Percentiles rank a stretch among this genome's conserved stretches.
Evolutionary conservation across 1,140 invertebrate genomes (phyloP).

Genomic region (Drosophila arawakana): DNA sequence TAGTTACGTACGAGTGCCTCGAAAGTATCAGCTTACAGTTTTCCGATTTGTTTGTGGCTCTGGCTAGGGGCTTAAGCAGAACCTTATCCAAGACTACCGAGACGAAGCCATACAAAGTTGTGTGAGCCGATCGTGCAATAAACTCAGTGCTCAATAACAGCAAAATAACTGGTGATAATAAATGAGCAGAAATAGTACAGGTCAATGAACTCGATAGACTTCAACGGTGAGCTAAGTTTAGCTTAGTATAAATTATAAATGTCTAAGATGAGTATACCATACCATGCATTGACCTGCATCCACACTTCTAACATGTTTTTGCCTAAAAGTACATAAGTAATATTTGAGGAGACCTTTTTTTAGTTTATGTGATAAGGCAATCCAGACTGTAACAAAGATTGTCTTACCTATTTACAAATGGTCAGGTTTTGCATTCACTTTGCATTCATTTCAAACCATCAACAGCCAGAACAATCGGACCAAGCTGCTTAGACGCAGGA

Average conservation of each 20-base stretch:
- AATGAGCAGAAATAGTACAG: not conserved
- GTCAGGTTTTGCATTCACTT: conserved; percentile 33
- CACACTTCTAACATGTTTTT: no score
- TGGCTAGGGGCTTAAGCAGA: conserved; percentile 9
- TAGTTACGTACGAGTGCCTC: conserved; percentile 50
- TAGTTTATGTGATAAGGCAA: not conserved
- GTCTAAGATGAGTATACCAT: no score
- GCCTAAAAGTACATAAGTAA: no score
- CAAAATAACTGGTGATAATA: conserved; percentile 43
- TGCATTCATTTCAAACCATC: conserved; percentile 38
- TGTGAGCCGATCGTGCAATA: conserved; percentile 55
- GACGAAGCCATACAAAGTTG: conserved; percentile 55
- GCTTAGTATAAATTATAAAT: not conserved
- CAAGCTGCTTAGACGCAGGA: conserved; percentile 57
- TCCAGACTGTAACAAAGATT: not conserved
- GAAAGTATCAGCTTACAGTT: conserved; percentile 61
- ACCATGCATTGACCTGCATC: no score
- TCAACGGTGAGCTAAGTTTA: not conserved
- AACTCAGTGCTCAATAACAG: conserved; percentile 23
- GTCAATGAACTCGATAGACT: conserved; percentile 17
- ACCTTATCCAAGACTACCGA: conserved; percentile 19
- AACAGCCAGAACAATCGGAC: conserved; percentile 26
- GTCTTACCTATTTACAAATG: not conserved
- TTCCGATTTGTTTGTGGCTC: conserved; percentile 48
- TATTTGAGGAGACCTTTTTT: not conserved